Evolutionary conservation across 2,888 invertebrate genomes (phyloP), one percentile per base, ranked within the genome.

Genomic region (Scaptomyza polygonia): DNA sequence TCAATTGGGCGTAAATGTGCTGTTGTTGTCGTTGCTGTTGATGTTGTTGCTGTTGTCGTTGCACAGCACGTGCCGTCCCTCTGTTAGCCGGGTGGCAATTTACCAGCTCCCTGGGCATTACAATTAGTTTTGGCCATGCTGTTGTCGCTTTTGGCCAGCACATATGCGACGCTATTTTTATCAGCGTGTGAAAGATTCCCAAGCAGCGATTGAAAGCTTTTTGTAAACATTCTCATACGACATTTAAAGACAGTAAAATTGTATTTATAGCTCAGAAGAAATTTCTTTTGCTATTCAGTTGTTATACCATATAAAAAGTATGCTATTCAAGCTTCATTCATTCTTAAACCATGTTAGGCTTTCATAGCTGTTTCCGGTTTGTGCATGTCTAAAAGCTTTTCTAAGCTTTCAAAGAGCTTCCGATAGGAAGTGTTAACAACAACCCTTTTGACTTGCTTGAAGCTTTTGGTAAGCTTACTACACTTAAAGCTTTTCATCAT

Each of bases 1-100:
- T 78, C 76, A 86, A 83, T 83, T 76, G 82, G 66, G 66, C 78
- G 86, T 83, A 67, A 79, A 81, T 81, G 57, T 71, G 65, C 53
- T 64, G 54, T 56, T 59, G 51, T 36, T 8, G 14, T 36, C 14
- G 36, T 36, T 3, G 9, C 29, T 62, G 63, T n/a, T n/a, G n/a
- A n/a, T 71, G 65, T 52, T 64, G 54, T 56, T 59, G 51, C 14
- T 8, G 14, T 36, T 36, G 36, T 36, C 8, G 9, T 39, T 62
- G 63, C 68, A 47, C 51, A 55, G 44, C 71, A 68, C 63, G 80
- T 67, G 72, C 64, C 49, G 62, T n/a, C 32, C 65, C 68, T 62
- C 52, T 51, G 21, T 63, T 61, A 58, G 48, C 57, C 62, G 48
- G 48, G 12, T 42, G 39, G 2, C 40, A 32, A 56, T 59, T 56